Evolutionary conservation across 2,888 invertebrate species (phyloP), one percentile per base, ranked within the genome.

Genomic region (Ernsta delagoae): DNA sequence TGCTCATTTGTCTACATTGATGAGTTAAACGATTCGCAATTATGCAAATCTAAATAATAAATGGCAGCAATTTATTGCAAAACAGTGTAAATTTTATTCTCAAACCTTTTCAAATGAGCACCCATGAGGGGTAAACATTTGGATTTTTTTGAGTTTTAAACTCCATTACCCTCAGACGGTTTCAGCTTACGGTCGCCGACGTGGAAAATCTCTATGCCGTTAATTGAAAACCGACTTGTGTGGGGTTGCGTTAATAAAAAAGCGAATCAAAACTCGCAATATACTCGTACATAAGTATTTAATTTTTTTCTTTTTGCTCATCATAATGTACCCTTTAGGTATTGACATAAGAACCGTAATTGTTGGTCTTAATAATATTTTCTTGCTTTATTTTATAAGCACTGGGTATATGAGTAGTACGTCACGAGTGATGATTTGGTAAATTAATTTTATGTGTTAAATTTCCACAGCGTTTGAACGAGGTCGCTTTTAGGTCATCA

Each of bases 141-240:
- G 53, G 45, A 64, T 59, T 64, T 69, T 64, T 64, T 59, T 77
- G 76, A 73, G 75, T 79, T 79, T 80, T 81, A 74, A 77, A 76
- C 77, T 80, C 82, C 84, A 69, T 86, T 85, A 64, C 70, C 59
- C 83, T 81, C 81, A 73, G 76, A 71, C 68, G 65, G 72, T 77
- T 72, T 78, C 74, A 78, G 83, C 82, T 83, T 82, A 83, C 78
- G 70, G 65, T 73, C 76, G 70, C 68, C 81, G 79, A 79, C 77
- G 81, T 78, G 81, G 84, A 82, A 88, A 88, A 87, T 84, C 83
- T 83, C 81, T 84, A 81, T 80, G 83, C 79, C 79, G 86, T 84
- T 88, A 88, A 89, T 89, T 89, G 88, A 84, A 89, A 84, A 70
- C 64, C 64, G 64, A 68, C 62, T 62, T 68, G 57, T 41, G 34